phyloP scores from a whole-genome alignment of 2,888 invertebrate species.

The Helleia helle region DNA sequence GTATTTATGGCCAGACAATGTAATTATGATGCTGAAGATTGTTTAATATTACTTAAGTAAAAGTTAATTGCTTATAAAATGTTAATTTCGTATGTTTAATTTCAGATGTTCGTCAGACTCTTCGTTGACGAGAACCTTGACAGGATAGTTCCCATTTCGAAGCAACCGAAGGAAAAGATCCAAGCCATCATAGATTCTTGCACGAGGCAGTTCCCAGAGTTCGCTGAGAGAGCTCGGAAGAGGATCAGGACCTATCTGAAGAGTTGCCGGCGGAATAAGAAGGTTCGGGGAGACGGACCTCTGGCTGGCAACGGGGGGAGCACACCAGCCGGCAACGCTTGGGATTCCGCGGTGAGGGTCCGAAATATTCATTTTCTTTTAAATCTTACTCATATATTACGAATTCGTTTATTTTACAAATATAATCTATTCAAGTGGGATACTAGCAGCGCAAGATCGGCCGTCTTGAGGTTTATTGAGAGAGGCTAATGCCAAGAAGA shows the following conservation, averaged over 20 bases:
- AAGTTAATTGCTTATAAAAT: not conserved
- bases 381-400: slow-evolving; percentile 20
- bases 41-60: too few species aligned
- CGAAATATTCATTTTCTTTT: slow-evolving; percentile 38
- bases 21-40: too few species aligned
- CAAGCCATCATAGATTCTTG: slow-evolving; percentile 98
- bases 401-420: too few species aligned
- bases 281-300: slow-evolving; percentile 84
- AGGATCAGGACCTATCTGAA: slow-evolving; percentile 96
- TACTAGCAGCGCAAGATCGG: too few species aligned
- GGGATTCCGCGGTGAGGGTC: slow-evolving; percentile 89
- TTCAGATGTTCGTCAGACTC: slow-evolving; percentile 96
- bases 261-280: slow-evolving; percentile 94
- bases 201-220: slow-evolving; percentile 96
- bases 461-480: too few species aligned
- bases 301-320: slow-evolving; percentile 45
- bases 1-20: too few species aligned
- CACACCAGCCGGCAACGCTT: slow-evolving; percentile 73
- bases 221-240: slow-evolving; percentile 95
- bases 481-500: too few species aligned
- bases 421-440: too few species aligned
- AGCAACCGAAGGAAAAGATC: slow-evolving; percentile 98
- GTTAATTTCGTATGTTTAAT: slow-evolving; percentile 18
- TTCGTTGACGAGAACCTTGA: slow-evolving; percentile 98
- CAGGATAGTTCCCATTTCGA: slow-evolving; percentile 96